A percentile compares a stretch with the other conserved stretches of the same genome.
Conservation (phyloP, 2,888 invertebrate species). For the Melanostoma mellinum region DNA sequence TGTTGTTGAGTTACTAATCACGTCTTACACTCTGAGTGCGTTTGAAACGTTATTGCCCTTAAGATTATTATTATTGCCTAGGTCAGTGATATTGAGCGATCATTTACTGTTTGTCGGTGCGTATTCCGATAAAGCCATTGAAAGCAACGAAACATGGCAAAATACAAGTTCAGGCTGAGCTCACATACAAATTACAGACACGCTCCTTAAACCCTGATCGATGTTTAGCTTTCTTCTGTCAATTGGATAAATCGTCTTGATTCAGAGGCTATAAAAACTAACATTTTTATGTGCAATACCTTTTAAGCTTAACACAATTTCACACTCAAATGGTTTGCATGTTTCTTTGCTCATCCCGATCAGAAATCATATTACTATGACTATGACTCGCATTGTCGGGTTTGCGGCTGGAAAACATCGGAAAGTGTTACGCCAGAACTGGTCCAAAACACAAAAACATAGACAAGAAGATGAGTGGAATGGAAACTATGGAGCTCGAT, state of each 20-base stretch:
- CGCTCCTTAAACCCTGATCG: slow-evolving; percentile 6
- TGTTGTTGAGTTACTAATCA: no score
- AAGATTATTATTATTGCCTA: slow-evolving; percentile 1
- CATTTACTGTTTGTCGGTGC: neutral
- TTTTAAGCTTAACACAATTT: neutral
- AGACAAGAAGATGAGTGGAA: slow-evolving; percentile 19
- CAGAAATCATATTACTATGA: slow-evolving; percentile 37
- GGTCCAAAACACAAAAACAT: slow-evolving; percentile 29
- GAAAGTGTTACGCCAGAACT: slow-evolving; percentile 58
- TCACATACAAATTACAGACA: slow-evolving; percentile 23
- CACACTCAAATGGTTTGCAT: slow-evolving; percentile 15
- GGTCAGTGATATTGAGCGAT: slow-evolving; percentile 24
- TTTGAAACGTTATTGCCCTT: slow-evolving; percentile 9
- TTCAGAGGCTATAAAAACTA: slow-evolving; percentile 6
- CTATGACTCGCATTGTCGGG: slow-evolving; percentile 54
- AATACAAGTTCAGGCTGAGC: slow-evolving; percentile 21
- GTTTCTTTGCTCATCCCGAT: slow-evolving; percentile 19
- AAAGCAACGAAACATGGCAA: neutral
- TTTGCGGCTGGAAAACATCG: slow-evolving; percentile 17
- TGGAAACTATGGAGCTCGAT: slow-evolving; percentile 17
- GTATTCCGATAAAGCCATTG: neutral
- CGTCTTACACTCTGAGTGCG: neutral
- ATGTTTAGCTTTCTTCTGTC: slow-evolving; percentile 15
- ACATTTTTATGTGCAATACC: neutral
- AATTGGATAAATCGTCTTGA: slow-evolving; percentile 22